Conservation (phyloP, 1,140 invertebrate genomes). For the Anastatus disparis region DNA sequence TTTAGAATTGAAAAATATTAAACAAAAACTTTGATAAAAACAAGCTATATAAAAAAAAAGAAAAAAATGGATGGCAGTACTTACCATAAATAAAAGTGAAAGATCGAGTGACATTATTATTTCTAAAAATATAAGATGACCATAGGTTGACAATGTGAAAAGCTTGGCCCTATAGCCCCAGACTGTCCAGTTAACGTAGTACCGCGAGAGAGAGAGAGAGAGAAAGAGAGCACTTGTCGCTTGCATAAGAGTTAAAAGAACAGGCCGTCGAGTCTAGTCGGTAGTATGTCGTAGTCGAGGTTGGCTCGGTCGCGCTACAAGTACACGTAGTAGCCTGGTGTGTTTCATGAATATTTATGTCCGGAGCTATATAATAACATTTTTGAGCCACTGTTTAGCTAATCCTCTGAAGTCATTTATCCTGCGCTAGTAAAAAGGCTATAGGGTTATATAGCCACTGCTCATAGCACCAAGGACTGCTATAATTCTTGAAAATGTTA, state of each 20-base stretch:
- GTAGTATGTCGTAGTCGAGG: too few relatives aligned
- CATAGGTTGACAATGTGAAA: background rate
- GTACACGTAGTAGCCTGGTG: conserved; percentile 49
- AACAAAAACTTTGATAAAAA: too few relatives aligned
- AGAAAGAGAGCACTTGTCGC: too few relatives aligned
- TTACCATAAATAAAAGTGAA: background rate
- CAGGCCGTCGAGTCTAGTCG: conserved; percentile 24
- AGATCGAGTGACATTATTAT: background rate
- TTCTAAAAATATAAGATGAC: conserved; percentile 28
- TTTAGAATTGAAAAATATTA: too few relatives aligned
- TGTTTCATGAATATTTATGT: conserved; percentile 68
- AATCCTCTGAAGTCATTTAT: conserved; percentile 68
- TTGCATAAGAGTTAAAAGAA: background rate
- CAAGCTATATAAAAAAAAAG: too few relatives aligned
- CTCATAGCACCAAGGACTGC: conserved; percentile 61
- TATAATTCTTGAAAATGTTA: conserved; percentile 66
- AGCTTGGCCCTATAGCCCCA: too few relatives aligned
- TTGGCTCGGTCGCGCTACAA: too few relatives aligned
- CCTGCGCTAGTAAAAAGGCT: too few relatives aligned
- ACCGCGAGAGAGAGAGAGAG: background rate
- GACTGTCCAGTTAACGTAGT: too few relatives aligned
- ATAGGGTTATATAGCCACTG: too few relatives aligned
- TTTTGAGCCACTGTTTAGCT: conserved; percentile 69
- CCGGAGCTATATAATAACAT: conserved; percentile 69
- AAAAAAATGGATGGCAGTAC: too few relatives aligned